Percentiles rank a stretch among this genome's conserved stretches.
These are phyloP conservation scores for Lysiphlebus fabarum DNA, from an alignment of 1,140 invertebrate species.

Conservation along the genomic window DNA sequence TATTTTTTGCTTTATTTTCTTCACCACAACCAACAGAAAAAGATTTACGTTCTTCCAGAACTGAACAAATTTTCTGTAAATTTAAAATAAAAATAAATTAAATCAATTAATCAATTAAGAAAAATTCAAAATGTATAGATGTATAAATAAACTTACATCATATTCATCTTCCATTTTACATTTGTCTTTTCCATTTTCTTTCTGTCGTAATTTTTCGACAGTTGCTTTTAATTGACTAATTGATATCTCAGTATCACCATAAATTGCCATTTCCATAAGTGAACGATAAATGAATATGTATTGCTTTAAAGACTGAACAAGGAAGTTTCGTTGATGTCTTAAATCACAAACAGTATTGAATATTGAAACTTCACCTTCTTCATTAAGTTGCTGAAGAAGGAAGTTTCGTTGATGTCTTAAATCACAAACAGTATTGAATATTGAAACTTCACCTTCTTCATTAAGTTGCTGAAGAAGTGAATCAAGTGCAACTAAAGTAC, in stretches of 20 bases:
- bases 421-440: constrained; percentile 88
- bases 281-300: constrained; percentile 97
- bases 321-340: constrained; percentile 84
- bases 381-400: constrained; percentile 67
- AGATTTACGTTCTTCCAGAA: constrained; percentile 78
- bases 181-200: constrained; percentile 63
- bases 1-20: constrained; percentile 85
- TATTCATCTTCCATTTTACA: constrained; percentile 79
- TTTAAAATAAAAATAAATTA: constrained; percentile 29
- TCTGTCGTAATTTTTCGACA: constrained; percentile 69
- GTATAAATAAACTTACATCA: constrained; percentile 60
- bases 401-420: constrained; percentile 87
- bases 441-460: constrained; percentile 77
- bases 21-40: constrained; percentile 76
- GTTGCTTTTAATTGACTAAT: constrained; percentile 66
- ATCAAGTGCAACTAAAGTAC: constrained; percentile 86
- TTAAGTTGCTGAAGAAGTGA: constrained; percentile 80
- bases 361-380: constrained; percentile 49
- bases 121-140: constrained; percentile 5
- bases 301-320: constrained; percentile 94
- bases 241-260: constrained; percentile 88
- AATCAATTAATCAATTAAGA: constrained; percentile 20
- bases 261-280: constrained; percentile 87
- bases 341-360: constrained; percentile 88
- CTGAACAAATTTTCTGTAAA: constrained; percentile 71